Base-by-base conservation (phyloP, 1,140 invertebrate genomes). In the Rhyacophila brunnea region DNA sequence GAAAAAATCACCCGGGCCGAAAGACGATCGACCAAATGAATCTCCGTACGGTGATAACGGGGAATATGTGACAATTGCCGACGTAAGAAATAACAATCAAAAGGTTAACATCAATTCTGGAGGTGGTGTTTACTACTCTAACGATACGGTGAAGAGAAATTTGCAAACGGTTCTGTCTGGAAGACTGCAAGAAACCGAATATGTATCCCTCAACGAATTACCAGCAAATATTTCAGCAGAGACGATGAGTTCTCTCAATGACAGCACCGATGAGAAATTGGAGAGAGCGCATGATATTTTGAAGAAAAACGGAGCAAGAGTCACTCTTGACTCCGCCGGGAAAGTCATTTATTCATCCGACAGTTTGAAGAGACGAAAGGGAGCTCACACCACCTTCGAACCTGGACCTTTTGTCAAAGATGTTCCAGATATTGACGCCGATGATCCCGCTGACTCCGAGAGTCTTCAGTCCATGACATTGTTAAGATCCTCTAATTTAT, bases 291-390 rank as follows among this genome's bases (percentile, higher is more conserved):
- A 44, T 1, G 58, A 62, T 7, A 40, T 42, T 46, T 40, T 70
- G n/a, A 68, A 66, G 54, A 65, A 65, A 55, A 78, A 82, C 48
- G 85, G 90, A 15, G 90, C 90, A 6, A 83, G 90, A 68, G 92
- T 94, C 0, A 92, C 88, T 10, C 72, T 95, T 23, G 90, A 94
- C 72, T 88, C 92, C 1, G 89, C 93, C 67, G 93, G 92, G 11
- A 91, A 91, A 80, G 90, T 95, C 42, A 87, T 95, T 38, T 95
- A 91, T 71, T 89, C 89, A 53, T 95, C 92, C 1, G 92, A 95
- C 66, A 94, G 91, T 70, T 74, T 95, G 51, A 87, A 86, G 70
- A 80, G 90, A 68, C 81, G 88, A 68, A 90, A 92, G 79, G 86
- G 87, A 46, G 83, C 88, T 9, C 88, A 92, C 65, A 90, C 89